Evolutionary conservation across 2,113 vertebrate species (phyloP), one percentile per base, ranked within the genome.

Genomic region (Anolis carolinensis): DNA sequence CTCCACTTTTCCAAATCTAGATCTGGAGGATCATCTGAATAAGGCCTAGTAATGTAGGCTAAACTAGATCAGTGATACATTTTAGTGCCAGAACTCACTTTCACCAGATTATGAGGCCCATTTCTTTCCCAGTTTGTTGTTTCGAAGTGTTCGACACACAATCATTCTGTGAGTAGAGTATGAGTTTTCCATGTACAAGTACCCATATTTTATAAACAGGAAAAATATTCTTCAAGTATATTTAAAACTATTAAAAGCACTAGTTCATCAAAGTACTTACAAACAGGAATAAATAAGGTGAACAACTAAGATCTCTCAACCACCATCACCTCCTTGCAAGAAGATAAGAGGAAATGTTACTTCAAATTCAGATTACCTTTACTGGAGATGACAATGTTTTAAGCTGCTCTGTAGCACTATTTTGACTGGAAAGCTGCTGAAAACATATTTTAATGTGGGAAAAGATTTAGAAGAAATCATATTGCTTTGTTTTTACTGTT

Each of bases 161-260:
- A 93, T 87, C 80, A 88, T 84, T 72, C 80, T 88, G 89, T 93
- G 81, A 94, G 86, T 73, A 80, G 91, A 88, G 89, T 85, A 44
- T 77, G 92, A 88, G 25, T 90, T 79, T 88, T 74, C 89, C 86
- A 93, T 93, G 90, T 89, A 93, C 93, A 89, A 89, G 92, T 95
- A 94, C 86, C 92, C 93, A 93, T 88, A 87, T 79, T 89, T 90
- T 93, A 95, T 92, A 94, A 93, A 93, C 90, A 95, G 91, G 85
- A 94, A 93, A 85, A 82, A 92, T 70, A 92, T 91, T 92, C 50
- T 95, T 95, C 95, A 95, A 95, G 95, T 95, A 95, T 95, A 94
- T 95, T 94, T 95, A 94, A 94, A 95, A 91, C 94, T 94, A 95
- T 94, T 93, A 92, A 94, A 94, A 95, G 93, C 92, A 92, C 95